These are phyloP conservation scores for Mixornis gularis DNA, from an alignment of 2,113 vertebrate genomes.

Conservation along the genomic window DNA sequence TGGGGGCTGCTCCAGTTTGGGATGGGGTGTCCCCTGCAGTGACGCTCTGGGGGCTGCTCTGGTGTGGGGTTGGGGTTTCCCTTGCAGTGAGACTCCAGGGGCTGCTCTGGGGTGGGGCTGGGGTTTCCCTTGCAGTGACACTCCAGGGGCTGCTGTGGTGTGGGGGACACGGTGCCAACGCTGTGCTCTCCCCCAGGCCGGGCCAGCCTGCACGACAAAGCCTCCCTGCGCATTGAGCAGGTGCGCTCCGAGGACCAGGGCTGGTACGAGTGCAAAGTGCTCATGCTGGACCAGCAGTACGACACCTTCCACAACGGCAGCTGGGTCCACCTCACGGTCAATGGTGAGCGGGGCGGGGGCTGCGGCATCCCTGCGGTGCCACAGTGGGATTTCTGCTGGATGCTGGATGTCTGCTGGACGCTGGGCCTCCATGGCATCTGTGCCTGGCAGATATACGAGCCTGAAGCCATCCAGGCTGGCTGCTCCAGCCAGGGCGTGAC, in stretches of 20 bases:
- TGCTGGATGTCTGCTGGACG: fast-evolving
- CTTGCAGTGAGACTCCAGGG: no score
- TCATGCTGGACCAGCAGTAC: slow-evolving; percentile 96
- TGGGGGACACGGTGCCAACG: not conserved
- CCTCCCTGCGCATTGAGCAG: slow-evolving; percentile 93
- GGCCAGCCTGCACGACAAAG: slow-evolving; percentile 92
- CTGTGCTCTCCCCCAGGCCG: slow-evolving; percentile 73
- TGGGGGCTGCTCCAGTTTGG: fast-evolving
- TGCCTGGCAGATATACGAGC: not conserved
- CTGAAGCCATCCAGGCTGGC: not conserved
- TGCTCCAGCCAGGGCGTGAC: not conserved
- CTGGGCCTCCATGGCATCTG: not conserved
- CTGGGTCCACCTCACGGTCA: slow-evolving; percentile 98
- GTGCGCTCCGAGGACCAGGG: slow-evolving; percentile 96
- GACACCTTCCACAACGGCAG: slow-evolving; percentile 99
- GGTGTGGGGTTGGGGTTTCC: fast-evolving
- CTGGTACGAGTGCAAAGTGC: slow-evolving; percentile 98
- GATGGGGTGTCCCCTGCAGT: fast-evolving
- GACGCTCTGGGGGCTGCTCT: fast-evolving
- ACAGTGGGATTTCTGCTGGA: not conserved
- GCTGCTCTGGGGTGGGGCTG: not conserved
- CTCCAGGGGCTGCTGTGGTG: fast-evolving
- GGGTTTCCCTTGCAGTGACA: fast-evolving
- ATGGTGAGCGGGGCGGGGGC: slow-evolving; percentile 69
- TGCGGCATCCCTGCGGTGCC: fast-evolving